Conservation (phyloP, 2,797 vertebrate genomes). For the Catharus ustulatus region DNA sequence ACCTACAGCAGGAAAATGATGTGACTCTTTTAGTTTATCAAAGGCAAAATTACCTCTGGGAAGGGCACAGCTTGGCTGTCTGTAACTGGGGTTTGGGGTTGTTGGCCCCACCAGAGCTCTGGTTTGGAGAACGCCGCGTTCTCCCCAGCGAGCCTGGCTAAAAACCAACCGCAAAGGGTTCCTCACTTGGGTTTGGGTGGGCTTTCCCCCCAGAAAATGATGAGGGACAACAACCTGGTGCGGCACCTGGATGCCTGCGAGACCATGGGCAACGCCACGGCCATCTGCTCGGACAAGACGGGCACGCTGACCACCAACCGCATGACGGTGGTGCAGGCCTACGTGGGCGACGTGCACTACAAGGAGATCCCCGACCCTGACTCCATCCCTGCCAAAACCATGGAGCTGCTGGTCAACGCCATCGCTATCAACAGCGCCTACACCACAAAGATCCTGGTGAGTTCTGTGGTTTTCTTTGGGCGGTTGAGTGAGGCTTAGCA, state of each 20-base stretch:
- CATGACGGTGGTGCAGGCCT: conserved; percentile 94
- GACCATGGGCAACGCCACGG: conserved; percentile 98
- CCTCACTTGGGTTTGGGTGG: neutral
- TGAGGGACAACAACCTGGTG: conserved; percentile 98
- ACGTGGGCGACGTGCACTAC: conserved; percentile 88
- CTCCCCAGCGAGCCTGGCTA: neutral
- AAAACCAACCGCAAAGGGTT: neutral
- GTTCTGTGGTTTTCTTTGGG: neutral
- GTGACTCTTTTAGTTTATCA: neutral
- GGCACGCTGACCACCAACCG: conserved; percentile 97
- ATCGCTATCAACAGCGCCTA: conserved; percentile 98
- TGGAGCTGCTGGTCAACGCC: conserved; percentile 88
- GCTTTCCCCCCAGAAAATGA: conserved; percentile 91
- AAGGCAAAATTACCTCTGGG: neutral
- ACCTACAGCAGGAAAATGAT: neutral
- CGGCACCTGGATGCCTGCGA: conserved; percentile 97
- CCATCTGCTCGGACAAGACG: conserved; percentile 98
- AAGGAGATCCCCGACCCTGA: conserved; percentile 91
- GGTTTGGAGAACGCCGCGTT: neutral
- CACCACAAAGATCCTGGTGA: conserved; percentile 96
- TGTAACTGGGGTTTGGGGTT: neutral
- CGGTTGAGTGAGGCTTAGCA: neutral
- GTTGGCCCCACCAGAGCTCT: neutral
- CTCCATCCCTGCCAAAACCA: conserved; percentile 83
- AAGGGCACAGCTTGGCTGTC: neutral